Percentiles rank a stretch among this genome's conserved stretches.
phyloP scores from a whole-genome alignment of 2,797 vertebrate genomes.

The Spinus pinus region DNA sequence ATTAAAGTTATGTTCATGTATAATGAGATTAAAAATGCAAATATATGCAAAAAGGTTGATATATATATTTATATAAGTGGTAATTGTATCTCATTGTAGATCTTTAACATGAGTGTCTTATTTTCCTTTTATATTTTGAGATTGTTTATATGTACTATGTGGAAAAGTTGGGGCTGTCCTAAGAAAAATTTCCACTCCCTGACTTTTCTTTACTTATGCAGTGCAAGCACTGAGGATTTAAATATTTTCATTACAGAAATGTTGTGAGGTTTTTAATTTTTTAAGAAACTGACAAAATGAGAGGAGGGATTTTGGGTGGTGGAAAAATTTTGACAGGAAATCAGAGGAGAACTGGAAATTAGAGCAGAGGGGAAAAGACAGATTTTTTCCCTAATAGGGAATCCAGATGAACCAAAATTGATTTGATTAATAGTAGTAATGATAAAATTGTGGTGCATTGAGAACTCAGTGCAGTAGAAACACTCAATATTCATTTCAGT shows the following conservation, averaged over 20 bases:
- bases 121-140: background rate
- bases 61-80: background rate
- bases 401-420: conserved; percentile 8
- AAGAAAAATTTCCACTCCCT: background rate
- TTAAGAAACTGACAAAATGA: background rate
- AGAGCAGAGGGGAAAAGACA: background rate
- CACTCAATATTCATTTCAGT: background rate
- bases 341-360: background rate
- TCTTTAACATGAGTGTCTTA: background rate
- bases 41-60: background rate
- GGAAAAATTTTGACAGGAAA: background rate
- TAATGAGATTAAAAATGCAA: background rate
- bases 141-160: background rate
- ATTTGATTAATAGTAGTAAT: conserved; percentile 15
- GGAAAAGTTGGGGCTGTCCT: background rate
- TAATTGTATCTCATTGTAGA: background rate
- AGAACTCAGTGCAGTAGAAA: conserved; percentile 29
- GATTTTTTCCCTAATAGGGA: background rate
- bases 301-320: background rate
- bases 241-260: background rate
- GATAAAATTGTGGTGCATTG: conserved; percentile 11
- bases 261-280: background rate
- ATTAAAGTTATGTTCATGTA: background rate
- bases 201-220: background rate
- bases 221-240: background rate